Percentiles rank a stretch among this genome's conserved stretches.
These are phyloP conservation scores for Drosophila virilis DNA, from an alignment of 1,140 invertebrate species.

Conservation along the genomic window DNA sequence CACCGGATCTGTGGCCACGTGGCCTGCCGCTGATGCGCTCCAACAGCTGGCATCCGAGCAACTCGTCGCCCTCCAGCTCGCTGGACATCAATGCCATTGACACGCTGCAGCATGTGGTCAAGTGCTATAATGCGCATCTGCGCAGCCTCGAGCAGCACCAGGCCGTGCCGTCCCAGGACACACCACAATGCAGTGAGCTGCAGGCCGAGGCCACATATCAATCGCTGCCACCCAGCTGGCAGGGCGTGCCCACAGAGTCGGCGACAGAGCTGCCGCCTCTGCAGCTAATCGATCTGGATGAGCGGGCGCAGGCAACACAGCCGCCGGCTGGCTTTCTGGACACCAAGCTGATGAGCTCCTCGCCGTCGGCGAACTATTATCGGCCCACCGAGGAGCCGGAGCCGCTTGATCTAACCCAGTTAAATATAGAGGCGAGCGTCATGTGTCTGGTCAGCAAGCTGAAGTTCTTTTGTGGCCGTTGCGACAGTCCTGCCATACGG, in stretches of 20 bases:
- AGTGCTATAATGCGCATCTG: slow-evolving; percentile 79
- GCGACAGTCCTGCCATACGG: slow-evolving; percentile 89
- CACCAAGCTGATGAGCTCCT: slow-evolving; percentile 90
- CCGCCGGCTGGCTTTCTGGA: slow-evolving; percentile 87
- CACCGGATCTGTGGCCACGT: slow-evolving; percentile 86
- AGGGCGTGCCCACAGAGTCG: slow-evolving; percentile 7
- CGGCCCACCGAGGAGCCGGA: slow-evolving; percentile 93
- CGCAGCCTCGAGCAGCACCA: slow-evolving; percentile 51
- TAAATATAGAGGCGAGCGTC: slow-evolving; percentile 95
- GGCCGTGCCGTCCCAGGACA: no score
- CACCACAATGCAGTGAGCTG: not conserved
- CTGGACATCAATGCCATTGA: slow-evolving; percentile 81
- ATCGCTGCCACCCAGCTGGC: slow-evolving; percentile 63
- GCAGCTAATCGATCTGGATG: slow-evolving; percentile 66
- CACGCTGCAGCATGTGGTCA: slow-evolving; percentile 75
- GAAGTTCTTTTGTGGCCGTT: slow-evolving; percentile 90
- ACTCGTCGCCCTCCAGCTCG: slow-evolving; percentile 62
- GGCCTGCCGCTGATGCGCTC: slow-evolving; percentile 78
- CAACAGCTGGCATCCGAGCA: slow-evolving; percentile 77
- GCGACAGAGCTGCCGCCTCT: not conserved
- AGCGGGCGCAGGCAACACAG: slow-evolving; percentile 19
- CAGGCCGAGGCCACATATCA: slow-evolving; percentile 71
- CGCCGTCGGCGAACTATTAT: slow-evolving; percentile 92
- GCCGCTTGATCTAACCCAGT: slow-evolving; percentile 93
- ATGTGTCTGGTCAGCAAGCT: slow-evolving; percentile 94